Evolutionary conservation across 2,113 vertebrate genomes (phyloP).

Genomic region (Pterocles burchelli): DNA sequence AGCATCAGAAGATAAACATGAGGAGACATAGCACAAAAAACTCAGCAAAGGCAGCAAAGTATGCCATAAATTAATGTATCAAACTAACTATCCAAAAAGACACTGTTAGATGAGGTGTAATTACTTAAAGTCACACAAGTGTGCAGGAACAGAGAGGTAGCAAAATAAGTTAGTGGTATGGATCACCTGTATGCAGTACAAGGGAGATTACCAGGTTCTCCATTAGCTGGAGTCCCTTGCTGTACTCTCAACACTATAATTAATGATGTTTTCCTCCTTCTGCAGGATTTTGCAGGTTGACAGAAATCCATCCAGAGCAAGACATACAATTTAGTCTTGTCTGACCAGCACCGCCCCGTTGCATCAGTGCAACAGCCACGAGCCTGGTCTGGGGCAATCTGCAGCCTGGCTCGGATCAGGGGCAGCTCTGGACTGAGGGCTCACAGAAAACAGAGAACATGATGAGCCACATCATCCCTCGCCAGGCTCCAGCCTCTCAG

Average conservation of each 20-base stretch:
- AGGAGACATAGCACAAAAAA: not conserved
- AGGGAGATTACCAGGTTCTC: not conserved
- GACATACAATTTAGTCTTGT: not conserved
- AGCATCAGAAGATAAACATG: not conserved
- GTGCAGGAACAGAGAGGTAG: not conserved
- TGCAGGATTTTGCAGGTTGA: not conserved
- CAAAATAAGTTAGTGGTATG: not conserved
- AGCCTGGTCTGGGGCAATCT: not conserved
- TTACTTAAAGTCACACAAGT: not conserved
- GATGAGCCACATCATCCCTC: not conserved
- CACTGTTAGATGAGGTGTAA: not conserved
- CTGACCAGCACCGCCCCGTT: too few relatives aligned
- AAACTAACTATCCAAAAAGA: not conserved
- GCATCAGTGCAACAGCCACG: rapidly evolving
- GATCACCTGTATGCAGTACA: not conserved
- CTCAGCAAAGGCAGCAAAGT: not conserved
- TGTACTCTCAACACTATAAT: not conserved
- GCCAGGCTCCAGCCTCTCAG: not conserved
- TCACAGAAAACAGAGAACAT: not conserved
- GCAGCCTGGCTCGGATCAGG: not conserved
- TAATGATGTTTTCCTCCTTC: not conserved
- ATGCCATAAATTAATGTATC: not conserved
- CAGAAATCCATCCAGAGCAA: not conserved
- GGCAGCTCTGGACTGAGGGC: not conserved
- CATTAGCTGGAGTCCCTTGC: not conserved